Base-by-base conservation (phyloP, 2,888 invertebrate genomes). In the Ctenicera cuprea region DNA sequence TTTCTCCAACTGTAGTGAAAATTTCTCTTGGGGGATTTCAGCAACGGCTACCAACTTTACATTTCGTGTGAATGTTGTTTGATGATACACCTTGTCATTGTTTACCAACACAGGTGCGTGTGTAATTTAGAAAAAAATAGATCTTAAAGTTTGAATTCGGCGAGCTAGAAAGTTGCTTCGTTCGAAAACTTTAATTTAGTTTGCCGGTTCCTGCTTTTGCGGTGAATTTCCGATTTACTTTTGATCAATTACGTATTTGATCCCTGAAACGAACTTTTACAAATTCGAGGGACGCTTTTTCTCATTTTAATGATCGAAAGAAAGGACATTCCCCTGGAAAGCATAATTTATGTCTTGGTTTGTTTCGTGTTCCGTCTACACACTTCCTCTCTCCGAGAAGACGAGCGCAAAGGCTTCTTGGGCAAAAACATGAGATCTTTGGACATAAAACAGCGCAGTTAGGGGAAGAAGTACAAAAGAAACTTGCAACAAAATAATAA, bases 311-410 rank as follows among this genome's bases (percentile, higher is more conserved):
- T 48, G 48, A 48, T 63, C 16, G 33, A 63, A 63, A 63, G 59
- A 63, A 48, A 48, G 54, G 48, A 43, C 43, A 16, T 26, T n/a
- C 11, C 18, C 16, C 30, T 48, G 30, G 26, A 48, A 63, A 48
- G 45, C 63, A 30, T 63, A 63, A 63, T 63, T 63, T 63, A 63
- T 63, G 45, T 61, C 59, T 30, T n/a, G 48, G 48, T 48, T 43
- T 63, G 48, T 48, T 63, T 45, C 48, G 38, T 37, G 30, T 63
- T 63, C 63, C 30, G 26, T 63, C 33, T 63, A 26, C 48, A 33
- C 18, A 33, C 18, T 45, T 63, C 33, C 48, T 33, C 33, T 63
- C 16, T 38, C n/a, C 33, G 61, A 33, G 18, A 63, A 63, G 30
- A 16, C 48, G 26, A 33, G 45, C 45, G 45, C 45, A 48, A 9